phyloP scores from a whole-genome alignment of 2,888 invertebrate genomes.

The Leucophenga montana region DNA sequence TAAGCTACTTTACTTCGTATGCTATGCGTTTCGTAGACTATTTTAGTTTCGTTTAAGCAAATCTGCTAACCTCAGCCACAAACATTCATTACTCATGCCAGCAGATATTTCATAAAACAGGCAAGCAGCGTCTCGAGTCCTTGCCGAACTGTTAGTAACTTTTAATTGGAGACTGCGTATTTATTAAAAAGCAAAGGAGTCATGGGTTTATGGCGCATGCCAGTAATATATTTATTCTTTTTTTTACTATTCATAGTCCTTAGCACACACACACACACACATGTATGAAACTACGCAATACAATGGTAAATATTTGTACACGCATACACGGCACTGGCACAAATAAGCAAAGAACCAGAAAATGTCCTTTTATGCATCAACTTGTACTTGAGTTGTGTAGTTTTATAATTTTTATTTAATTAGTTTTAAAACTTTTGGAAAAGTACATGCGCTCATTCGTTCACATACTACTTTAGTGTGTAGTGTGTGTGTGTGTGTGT shows the following conservation, averaged over 20 bases:
- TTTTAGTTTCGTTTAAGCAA: conserved; percentile 15
- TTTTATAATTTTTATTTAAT: conserved; percentile 68
- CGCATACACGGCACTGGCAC: conserved; percentile 15
- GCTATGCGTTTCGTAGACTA: not conserved
- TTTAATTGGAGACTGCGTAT: conserved; percentile 63
- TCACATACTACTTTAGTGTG: not conserved
- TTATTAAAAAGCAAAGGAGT: conserved; percentile 32
- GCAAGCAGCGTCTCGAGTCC: not conserved
- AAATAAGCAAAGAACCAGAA: conserved; percentile 38
- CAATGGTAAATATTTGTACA: conserved; percentile 20
- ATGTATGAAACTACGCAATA: not conserved
- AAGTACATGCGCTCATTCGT: conserved; percentile 38
- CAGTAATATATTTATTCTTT: too few species aligned
- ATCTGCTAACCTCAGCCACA: conserved; percentile 40
- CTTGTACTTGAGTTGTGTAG: conserved; percentile 59
- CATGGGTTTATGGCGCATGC: not conserved
- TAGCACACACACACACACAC: conserved; percentile 27
- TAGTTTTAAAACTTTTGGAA: conserved; percentile 64
- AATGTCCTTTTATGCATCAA: conserved; percentile 53
- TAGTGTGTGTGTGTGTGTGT: conserved; percentile 31
- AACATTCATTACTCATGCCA: conserved; percentile 30
- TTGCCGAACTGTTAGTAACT: conserved; percentile 45
- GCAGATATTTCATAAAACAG: conserved; percentile 15
- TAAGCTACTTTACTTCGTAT: too few species aligned
- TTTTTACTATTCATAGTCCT: conserved; percentile 39